phyloP scores from a whole-genome alignment of 1,140 invertebrate genomes.

The Ceratina australensis region DNA sequence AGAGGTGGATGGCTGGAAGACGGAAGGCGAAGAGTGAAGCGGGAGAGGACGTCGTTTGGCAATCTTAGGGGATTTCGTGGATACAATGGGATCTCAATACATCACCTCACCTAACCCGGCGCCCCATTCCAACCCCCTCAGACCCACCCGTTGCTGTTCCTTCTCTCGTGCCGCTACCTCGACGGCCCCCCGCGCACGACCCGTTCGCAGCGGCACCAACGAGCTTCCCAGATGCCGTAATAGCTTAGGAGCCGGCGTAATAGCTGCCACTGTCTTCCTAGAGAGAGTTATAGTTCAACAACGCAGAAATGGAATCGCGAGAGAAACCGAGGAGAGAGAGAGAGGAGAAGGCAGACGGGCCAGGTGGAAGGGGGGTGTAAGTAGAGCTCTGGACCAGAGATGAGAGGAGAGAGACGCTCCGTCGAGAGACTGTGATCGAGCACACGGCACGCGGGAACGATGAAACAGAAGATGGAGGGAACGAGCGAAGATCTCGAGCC shows the following conservation, averaged over 20 bases:
- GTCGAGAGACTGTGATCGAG: constrained; percentile 12
- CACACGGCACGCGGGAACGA: constrained; percentile 5
- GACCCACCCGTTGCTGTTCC: constrained; percentile 33
- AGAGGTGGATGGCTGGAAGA: constrained; percentile 40
- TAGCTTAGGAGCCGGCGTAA: constrained; percentile 77
- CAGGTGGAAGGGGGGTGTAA: constrained; percentile 21
- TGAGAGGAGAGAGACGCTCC: neutral
- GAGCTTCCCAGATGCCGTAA: constrained; percentile 74
- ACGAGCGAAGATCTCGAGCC: constrained; percentile 35
- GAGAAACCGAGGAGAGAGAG: constrained; percentile 34
- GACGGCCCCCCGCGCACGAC: constrained; percentile 23
- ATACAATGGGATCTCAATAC: constrained; percentile 81
- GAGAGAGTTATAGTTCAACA: constrained; percentile 78
- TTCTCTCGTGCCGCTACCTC: constrained; percentile 30
- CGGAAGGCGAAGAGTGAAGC: constrained; percentile 43
- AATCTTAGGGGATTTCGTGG: constrained; percentile 80
- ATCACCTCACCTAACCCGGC: constrained; percentile 77
- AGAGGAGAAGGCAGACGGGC: neutral
- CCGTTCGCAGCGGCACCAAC: constrained; percentile 51
- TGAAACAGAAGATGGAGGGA: constrained; percentile 16
- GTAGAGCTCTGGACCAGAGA: constrained; percentile 8
- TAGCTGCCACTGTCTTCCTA: constrained; percentile 75
- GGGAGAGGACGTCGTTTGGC: constrained; percentile 74
- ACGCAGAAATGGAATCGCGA: constrained; percentile 74
- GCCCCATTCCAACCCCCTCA: constrained; percentile 15